Base-by-base conservation (phyloP, 2,113 vertebrate species). In the Mormoops blainvillei region DNA sequence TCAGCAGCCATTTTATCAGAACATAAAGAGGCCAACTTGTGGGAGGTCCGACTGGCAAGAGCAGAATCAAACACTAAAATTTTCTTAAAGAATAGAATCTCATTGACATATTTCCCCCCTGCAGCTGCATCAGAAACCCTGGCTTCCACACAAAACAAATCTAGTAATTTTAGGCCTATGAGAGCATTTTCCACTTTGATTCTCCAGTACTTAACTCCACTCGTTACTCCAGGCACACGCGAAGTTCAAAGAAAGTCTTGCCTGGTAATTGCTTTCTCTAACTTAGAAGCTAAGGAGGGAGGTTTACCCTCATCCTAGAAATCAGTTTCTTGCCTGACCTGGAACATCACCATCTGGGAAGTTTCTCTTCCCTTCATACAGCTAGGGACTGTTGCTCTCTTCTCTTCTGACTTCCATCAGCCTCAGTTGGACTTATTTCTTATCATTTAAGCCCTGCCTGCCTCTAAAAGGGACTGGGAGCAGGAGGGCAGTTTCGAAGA, bases 1-100 rank as follows among this genome's bases (percentile, higher is more conserved):
- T 97, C 93, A 95, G 94, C 76, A 97, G 96, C 96, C 95, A 97
- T 73, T 92, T 95, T 94, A 97, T 89, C 96, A 95, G 91, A 94
- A 94, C 89, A 96, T 41, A 97, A 96, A 97, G 94, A 86, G 4
- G 90, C 95, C 87, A 95, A 92, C n/a, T 58, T 77, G 24, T 97
- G 97, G 90, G 94, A 97, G 97, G 95, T 24, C 0, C 0, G 48
- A 77, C 6, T 33, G 58, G 89, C 95, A 90, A 96, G 89, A 83
- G 50, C 54, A 43, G 67, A 87, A 54, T 15, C 86, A 68, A 58
- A 80, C 94, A 94, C 45, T 43, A 10, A 7, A 68, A 76, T 56
- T 48, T 93, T 88, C 65, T 92, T 85, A 58, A 58, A 94, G 28
- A 74, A 68, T 0, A 65, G 41, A 48, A 70, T 82, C 38, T 85